phyloP scores from a whole-genome alignment of 2,113 vertebrate species.

The Pedionomus torquatus region DNA sequence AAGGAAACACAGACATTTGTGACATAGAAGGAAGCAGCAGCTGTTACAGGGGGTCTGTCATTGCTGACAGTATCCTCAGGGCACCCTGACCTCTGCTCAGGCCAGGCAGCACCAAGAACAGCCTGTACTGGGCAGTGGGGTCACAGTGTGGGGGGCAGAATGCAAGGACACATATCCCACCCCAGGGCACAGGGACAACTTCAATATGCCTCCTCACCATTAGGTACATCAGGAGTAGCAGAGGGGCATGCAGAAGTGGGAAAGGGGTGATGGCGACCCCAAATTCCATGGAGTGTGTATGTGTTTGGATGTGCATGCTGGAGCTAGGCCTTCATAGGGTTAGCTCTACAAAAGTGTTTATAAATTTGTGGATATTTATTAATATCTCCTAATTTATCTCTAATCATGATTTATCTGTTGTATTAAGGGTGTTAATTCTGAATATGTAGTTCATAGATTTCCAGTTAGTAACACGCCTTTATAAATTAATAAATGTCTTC shows the following conservation, averaged over 20 bases:
- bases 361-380: not conserved
- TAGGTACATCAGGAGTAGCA: not conserved
- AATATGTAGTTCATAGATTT: not conserved
- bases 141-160: not conserved
- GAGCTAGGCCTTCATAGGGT: not conserved
- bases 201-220: not conserved
- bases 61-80: rapidly evolving
- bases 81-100: rapidly evolving
- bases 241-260: not conserved
- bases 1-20: not conserved
- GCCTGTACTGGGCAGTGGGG: not conserved
- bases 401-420: not conserved
- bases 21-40: not conserved
- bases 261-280: not conserved
- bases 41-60: not conserved
- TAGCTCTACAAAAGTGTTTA: not conserved
- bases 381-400: not conserved
- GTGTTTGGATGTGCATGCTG: rapidly evolving
- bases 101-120: rapidly evolving
- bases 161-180: rapidly evolving
- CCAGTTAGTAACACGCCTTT: not conserved
- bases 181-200: rapidly evolving
- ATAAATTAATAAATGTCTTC: not conserved
- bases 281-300: rapidly evolving
- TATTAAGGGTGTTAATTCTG: not conserved